Conservation (phyloP, 92 coral and sea anemone species). For the Muricea muricata region DNA sequence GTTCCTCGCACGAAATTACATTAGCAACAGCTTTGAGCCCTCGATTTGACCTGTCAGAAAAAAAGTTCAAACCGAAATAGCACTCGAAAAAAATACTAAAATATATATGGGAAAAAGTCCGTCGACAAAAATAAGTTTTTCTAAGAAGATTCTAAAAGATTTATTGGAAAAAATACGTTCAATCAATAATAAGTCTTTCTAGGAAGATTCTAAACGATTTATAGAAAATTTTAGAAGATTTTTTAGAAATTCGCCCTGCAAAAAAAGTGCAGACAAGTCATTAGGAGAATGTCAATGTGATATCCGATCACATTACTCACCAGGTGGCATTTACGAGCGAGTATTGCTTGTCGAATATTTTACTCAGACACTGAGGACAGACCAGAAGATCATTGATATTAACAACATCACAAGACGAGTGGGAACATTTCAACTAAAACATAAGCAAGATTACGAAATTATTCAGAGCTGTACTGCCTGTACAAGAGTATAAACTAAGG, state of each 20-base stretch:
- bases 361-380: conserved; percentile 89
- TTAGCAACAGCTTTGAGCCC: conserved; percentile 89
- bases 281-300: too few relatives aligned
- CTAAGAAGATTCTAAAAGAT: too few relatives aligned
- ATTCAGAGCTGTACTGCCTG: too few relatives aligned
- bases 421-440: conserved; percentile 87
- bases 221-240: too few relatives aligned
- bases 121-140: too few relatives aligned
- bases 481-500: too few relatives aligned
- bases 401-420: conserved; percentile 85
- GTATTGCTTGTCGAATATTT: conserved; percentile 83
- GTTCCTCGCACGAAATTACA: conserved; percentile 86
- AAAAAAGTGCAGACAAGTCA: too few relatives aligned
- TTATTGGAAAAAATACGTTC: too few relatives aligned
- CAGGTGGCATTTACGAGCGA: conserved; percentile 98
- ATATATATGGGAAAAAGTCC: too few relatives aligned
- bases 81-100: not conserved
- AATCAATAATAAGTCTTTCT: too few relatives aligned
- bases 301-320: conserved; percentile 68
- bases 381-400: conserved; percentile 76
- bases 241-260: too few relatives aligned
- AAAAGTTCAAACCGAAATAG: not conserved
- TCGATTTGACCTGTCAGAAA: conserved; percentile 76
- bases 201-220: too few relatives aligned
- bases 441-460: not conserved